Percentiles rank a stretch among this genome's conserved stretches.
Conservation (phyloP, 2,888 invertebrate species). For the Parnassius glacialis region DNA sequence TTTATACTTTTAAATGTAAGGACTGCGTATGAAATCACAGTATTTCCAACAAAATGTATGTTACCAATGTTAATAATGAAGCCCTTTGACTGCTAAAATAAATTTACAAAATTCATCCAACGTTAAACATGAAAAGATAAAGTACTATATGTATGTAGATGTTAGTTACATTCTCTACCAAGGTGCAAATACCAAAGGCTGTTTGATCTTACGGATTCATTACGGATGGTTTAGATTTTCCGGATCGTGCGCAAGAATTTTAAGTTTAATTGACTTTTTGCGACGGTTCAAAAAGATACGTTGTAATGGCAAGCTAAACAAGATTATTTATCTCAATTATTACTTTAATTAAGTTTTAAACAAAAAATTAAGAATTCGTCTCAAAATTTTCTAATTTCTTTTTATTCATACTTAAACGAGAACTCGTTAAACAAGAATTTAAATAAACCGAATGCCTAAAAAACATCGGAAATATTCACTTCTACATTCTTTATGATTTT, state of each 20-base stretch:
- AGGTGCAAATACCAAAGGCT: slow-evolving; percentile 27
- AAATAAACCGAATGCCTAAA: no score
- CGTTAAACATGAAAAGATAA: slow-evolving; percentile 9
- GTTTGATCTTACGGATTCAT: slow-evolving; percentile 29
- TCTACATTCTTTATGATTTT: no score
- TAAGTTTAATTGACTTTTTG: slow-evolving; percentile 40
- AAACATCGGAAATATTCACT: no score
- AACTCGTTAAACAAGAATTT: no score
- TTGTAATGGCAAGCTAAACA: slow-evolving; percentile 14
- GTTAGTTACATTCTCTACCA: slow-evolving; percentile 19
- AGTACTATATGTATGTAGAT: slow-evolving; percentile 18
- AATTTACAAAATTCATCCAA: slow-evolving; percentile 13
- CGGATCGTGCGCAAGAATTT: slow-evolving; percentile 32
- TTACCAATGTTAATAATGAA: no score
- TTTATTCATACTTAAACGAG: no score
- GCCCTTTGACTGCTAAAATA: not conserved
- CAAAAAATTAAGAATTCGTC: no score
- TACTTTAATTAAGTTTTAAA: no score
- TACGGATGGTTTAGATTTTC: slow-evolving; percentile 31
- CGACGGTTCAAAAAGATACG: slow-evolving; percentile 22
- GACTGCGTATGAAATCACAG: no score
- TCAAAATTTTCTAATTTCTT: no score
- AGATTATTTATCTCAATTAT: slow-evolving; percentile 3
- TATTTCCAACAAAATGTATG: no score
- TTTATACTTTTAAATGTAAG: no score